These are phyloP conservation scores for Monochamus saltuarius DNA, from an alignment of 1,140 invertebrate genomes.

Conservation along the genomic window DNA sequence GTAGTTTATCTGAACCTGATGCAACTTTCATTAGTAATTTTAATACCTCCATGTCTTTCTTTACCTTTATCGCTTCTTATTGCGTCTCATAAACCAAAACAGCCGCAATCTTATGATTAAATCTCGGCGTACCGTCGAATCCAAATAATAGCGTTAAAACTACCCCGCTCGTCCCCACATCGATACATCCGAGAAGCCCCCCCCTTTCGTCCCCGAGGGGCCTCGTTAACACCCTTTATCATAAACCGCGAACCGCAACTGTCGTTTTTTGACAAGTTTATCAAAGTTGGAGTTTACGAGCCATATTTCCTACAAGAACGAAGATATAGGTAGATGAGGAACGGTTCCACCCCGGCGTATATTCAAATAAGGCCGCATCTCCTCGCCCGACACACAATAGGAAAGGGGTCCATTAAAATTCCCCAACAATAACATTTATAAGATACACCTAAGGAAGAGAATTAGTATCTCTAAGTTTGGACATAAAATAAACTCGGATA, in stretches of 20 bases:
- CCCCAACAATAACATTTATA: constrained; percentile 18
- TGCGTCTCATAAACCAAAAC: too few species aligned
- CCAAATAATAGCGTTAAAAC: too few species aligned
- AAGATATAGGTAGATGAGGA: constrained; percentile 6
- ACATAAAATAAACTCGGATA: constrained; percentile 22
- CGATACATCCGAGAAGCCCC: too few species aligned
- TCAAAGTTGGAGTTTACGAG: constrained; percentile 8
- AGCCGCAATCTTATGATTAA: too few species aligned
- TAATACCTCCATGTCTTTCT: too few species aligned
- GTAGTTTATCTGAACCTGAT: too few species aligned
- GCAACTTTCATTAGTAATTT: too few species aligned
- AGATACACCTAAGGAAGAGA: constrained; percentile 20
- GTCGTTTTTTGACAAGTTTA: constrained; percentile 10
- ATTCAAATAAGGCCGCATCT: constrained; percentile 8
- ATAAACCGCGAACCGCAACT: not conserved
- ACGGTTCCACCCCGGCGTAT: not conserved
- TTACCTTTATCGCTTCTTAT: too few species aligned
- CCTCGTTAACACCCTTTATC: not conserved
- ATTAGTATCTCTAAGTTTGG: constrained; percentile 15
- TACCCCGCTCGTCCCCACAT: too few species aligned
- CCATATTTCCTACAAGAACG: constrained; percentile 6
- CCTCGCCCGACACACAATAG: constrained; percentile 3
- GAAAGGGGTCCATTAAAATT: constrained; percentile 21
- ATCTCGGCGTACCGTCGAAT: too few species aligned
- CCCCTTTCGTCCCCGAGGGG: too few species aligned